Evolutionary conservation across 2,113 vertebrate genomes (phyloP).

Genomic region (Phrynosoma blainvillii): DNA sequence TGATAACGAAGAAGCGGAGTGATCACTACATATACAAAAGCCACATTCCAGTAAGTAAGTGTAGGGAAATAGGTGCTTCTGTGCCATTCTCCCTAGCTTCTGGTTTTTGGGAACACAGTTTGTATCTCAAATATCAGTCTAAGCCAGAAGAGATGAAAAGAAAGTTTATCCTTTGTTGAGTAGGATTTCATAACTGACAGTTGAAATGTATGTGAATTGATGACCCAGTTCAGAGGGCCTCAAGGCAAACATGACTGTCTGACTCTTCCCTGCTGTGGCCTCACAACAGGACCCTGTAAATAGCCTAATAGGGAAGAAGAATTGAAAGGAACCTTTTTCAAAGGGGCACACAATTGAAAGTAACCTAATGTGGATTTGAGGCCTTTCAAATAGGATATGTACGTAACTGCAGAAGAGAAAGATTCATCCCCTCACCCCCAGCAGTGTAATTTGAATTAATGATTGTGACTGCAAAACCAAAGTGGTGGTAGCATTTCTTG

Average conservation of each 20-base stretch:
- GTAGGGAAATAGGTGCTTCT: background rate
- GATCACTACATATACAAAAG: conserved; percentile 94
- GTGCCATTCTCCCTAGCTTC: background rate
- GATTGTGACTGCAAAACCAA: background rate
- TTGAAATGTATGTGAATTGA: background rate
- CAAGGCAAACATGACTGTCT: background rate
- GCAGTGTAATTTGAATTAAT: background rate
- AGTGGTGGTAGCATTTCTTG: background rate
- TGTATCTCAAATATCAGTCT: background rate
- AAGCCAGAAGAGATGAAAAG: background rate
- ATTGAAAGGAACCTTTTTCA: background rate
- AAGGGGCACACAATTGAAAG: background rate
- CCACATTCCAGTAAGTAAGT: conserved; percentile 85
- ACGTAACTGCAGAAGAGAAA: background rate
- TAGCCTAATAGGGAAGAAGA: background rate
- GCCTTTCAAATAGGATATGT: background rate
- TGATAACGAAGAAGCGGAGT: conserved; percentile 92
- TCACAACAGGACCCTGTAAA: background rate
- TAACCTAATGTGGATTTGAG: background rate
- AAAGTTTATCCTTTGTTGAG: background rate
- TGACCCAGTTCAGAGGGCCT: background rate
- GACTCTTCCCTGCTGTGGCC: too few species aligned
- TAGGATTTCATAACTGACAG: background rate
- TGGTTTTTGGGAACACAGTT: background rate
- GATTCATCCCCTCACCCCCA: background rate